Base-by-base conservation (phyloP, 1,140 invertebrate genomes). In the Myzus persicae region DNA sequence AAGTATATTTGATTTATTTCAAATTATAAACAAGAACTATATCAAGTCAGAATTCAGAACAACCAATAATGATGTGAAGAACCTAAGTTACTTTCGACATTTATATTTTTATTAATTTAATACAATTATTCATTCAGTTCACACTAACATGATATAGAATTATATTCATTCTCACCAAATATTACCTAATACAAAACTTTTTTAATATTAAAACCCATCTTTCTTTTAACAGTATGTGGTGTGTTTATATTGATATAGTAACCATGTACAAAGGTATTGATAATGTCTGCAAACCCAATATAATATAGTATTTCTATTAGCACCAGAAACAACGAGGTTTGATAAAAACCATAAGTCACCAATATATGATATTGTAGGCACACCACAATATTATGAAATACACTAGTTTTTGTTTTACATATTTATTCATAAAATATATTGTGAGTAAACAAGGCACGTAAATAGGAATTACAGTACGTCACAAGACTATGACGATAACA, bases 391-490 rank as follows among this genome's bases (percentile, higher is more conserved):
- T n/a, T 5, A 31, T 67, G 3, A 76, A 76, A 76, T 76, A 67
- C 38, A 36, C 38, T 22, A 85, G 11, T 85, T 85, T 44, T n/a
- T 42, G 40, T 87, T 46, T 48, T 48, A 87, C 18, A 48, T 48
- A 51, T 87, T 87, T 46, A 46, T 87, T n/a, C 18, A 87, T 87
- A n/a, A 76, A 76, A 87, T 46, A 87, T 87, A 87, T 87, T 87
- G 44, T 51, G 46, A 51, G 26, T 51, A 89, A 89, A 89, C 87
- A 89, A 89, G 87, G 87, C 87, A 89, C 87, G 46, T 89, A 51
- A 46, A 87, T 87, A 87, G 44, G 44, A 87, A 46, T 87, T 87
- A 87, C 14, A 87, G 42, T 46, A 88, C 8, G 2, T 88, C 40
- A 89, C 20, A 22, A 9, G 8, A 48, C 36, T n/a, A 88, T 48